These are phyloP conservation scores for Apogon hyalosoma DNA, from an alignment of 2,797 vertebrate genomes.

Conservation along the genomic window DNA sequence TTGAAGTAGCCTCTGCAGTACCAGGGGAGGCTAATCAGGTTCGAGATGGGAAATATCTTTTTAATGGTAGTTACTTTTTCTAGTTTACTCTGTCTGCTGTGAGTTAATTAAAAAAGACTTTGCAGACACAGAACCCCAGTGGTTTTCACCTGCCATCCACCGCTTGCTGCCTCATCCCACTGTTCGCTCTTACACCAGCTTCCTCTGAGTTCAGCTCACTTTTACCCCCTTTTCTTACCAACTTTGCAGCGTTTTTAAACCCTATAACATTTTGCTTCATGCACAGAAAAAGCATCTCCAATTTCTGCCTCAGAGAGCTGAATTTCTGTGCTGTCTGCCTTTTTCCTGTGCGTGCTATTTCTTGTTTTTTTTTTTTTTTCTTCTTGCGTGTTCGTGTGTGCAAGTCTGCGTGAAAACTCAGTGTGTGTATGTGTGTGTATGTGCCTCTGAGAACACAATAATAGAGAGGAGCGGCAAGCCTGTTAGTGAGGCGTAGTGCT, in stretches of 20 bases:
- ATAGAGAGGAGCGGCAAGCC: slow-evolving; percentile 49
- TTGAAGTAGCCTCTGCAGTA: slow-evolving; percentile 25
- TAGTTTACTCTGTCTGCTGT: slow-evolving; percentile 54
- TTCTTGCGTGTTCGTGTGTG: slow-evolving; percentile 29
- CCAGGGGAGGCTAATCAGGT: slow-evolving; percentile 62
- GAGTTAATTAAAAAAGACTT: slow-evolving; percentile 68
- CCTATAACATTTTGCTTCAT: slow-evolving; percentile 17
- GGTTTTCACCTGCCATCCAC: slow-evolving; percentile 56
- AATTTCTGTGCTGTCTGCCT: slow-evolving; percentile 14
- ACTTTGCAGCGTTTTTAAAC: slow-evolving; percentile 10
- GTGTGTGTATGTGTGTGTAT: slow-evolving; percentile 12
- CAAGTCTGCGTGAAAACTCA: slow-evolving; percentile 29
- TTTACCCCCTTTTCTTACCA: background rate
- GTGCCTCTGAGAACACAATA: slow-evolving; percentile 35
- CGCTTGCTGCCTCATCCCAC: slow-evolving; percentile 36
- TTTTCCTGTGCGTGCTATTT: slow-evolving; percentile 26
- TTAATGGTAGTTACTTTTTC: slow-evolving; percentile 54
- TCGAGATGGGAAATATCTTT: slow-evolving; percentile 61
- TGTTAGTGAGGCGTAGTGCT: slow-evolving; percentile 51
- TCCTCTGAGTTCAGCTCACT: slow-evolving; percentile 9
- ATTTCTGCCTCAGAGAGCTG: slow-evolving; percentile 1
- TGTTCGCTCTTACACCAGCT: slow-evolving; percentile 16
- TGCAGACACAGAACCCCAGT: slow-evolving; percentile 54
- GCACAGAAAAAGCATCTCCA: slow-evolving; percentile 7
- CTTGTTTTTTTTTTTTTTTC: no score